Evolutionary conservation across 2,113 vertebrate species (phyloP).

Genomic region (Psittacula cyanocephala): DNA sequence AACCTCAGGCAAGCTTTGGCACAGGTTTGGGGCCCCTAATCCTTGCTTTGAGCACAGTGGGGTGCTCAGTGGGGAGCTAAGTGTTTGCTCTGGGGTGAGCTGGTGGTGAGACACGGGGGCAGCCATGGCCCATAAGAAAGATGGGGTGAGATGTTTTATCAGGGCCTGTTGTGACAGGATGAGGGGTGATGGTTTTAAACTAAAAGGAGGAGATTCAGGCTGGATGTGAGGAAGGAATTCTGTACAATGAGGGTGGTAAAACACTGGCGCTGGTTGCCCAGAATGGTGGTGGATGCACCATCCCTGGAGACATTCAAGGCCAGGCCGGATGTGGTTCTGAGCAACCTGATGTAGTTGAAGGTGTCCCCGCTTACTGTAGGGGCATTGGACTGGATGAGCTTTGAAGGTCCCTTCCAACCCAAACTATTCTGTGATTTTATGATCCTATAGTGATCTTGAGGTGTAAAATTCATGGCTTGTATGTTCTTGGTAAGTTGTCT

Average conservation of each 20-base stretch:
- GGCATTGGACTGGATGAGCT: not conserved
- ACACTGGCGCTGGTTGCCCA: not conserved
- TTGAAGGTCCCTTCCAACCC: not conserved
- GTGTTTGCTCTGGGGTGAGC: rapidly evolving
- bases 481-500: not conserved
- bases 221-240: not conserved
- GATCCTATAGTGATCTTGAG: rapidly evolving
- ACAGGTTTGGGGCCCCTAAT: not conserved
- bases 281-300: not conserved
- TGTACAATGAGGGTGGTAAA: not conserved
- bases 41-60: rapidly evolving
- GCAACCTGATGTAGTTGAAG: not conserved
- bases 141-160: not conserved
- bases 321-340: not conserved
- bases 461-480: not conserved
- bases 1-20: not conserved
- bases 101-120: rapidly evolving
- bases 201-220: not conserved
- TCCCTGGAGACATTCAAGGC: not conserved
- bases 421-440: not conserved
- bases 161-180: not conserved
- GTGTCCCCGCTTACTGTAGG: not conserved
- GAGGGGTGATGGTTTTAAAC: not conserved
- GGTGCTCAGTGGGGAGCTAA: not conserved
- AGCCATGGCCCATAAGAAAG: not conserved